These are phyloP conservation scores for Rhorus exstirpatorius DNA, from an alignment of 2,888 invertebrate species.

Conservation along the genomic window DNA sequence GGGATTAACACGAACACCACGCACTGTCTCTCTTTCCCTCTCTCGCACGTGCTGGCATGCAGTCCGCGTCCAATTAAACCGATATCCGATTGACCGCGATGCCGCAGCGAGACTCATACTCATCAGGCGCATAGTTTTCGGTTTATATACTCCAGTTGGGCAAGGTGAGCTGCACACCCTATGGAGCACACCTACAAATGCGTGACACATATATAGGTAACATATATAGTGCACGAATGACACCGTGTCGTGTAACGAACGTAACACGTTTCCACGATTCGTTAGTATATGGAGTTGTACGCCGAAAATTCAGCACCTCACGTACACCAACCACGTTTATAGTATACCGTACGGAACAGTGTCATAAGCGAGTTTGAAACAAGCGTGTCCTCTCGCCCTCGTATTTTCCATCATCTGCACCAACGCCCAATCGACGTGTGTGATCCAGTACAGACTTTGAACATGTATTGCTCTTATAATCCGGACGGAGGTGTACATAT, in stretches of 20 bases:
- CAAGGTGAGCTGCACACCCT: not conserved
- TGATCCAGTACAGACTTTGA: not conserved
- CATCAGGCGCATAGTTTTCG: slow-evolving; percentile 31
- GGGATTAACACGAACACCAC: not conserved
- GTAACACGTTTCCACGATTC: slow-evolving; percentile 27
- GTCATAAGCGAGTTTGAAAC: slow-evolving; percentile 28
- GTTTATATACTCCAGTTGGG: slow-evolving; percentile 12
- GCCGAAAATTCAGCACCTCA: slow-evolving; percentile 26
- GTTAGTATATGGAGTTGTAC: not conserved
- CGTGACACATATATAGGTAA: not conserved
- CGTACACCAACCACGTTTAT: slow-evolving; percentile 7
- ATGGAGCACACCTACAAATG: not conserved
- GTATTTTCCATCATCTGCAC: slow-evolving; percentile 5
- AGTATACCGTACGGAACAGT: slow-evolving; percentile 3
- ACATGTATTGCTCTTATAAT: not conserved
- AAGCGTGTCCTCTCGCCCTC: slow-evolving; percentile 8
- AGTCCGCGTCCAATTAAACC: slow-evolving; percentile 38
- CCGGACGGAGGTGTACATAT: not conserved
- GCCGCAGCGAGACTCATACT: slow-evolving; percentile 24
- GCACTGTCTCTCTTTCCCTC: not conserved
- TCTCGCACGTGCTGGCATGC: not conserved
- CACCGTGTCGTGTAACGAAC: slow-evolving; percentile 20
- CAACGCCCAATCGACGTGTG: not conserved
- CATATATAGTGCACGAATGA: slow-evolving; percentile 2
- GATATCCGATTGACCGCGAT: slow-evolving; percentile 46